Evolutionary conservation across 2,888 invertebrate species (phyloP).

Genomic region (Lottia scabra): DNA sequence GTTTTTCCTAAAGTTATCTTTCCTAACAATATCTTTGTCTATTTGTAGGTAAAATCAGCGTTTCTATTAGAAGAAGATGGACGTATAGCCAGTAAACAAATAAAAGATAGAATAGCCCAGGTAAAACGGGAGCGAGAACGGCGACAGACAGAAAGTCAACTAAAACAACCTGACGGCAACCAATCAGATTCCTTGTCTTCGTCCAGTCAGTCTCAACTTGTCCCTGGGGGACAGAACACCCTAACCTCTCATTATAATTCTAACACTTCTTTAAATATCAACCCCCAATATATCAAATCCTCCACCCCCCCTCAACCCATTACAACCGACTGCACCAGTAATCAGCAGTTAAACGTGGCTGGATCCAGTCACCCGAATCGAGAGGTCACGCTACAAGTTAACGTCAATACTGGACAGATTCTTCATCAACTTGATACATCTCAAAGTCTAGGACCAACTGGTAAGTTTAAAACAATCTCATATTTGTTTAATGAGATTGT

Average conservation of each 20-base stretch:
- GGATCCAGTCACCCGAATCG: too few species aligned
- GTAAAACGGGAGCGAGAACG: slow-evolving; percentile 77
- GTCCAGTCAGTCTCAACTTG: not conserved
- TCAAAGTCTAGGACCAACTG: too few species aligned
- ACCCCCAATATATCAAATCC: not conserved
- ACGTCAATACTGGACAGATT: too few species aligned
- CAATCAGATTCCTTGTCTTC: slow-evolving; percentile 5
- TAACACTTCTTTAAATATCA: not conserved
- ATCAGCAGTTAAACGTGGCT: not conserved
- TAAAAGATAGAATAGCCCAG: slow-evolving; percentile 87
- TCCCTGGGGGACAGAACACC: not conserved
- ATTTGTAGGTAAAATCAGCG: slow-evolving; percentile 82
- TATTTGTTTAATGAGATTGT: too few species aligned
- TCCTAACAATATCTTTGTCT: too few species aligned
- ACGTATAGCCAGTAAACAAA: slow-evolving; percentile 88
- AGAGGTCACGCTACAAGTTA: too few species aligned
- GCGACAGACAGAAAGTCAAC: slow-evolving; percentile 6
- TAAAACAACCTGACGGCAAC: not conserved
- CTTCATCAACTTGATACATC: too few species aligned
- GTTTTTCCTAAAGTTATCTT: too few species aligned
- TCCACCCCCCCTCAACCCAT: not conserved
- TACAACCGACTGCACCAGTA: not conserved
- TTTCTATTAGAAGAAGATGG: slow-evolving; percentile 96
- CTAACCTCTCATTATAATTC: slow-evolving; percentile 1
- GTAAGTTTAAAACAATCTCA: too few species aligned